Evolutionary conservation across 2,113 vertebrate species (phyloP), one percentile per base, ranked within the genome.

Genomic region (Lampris megalopsis): DNA sequence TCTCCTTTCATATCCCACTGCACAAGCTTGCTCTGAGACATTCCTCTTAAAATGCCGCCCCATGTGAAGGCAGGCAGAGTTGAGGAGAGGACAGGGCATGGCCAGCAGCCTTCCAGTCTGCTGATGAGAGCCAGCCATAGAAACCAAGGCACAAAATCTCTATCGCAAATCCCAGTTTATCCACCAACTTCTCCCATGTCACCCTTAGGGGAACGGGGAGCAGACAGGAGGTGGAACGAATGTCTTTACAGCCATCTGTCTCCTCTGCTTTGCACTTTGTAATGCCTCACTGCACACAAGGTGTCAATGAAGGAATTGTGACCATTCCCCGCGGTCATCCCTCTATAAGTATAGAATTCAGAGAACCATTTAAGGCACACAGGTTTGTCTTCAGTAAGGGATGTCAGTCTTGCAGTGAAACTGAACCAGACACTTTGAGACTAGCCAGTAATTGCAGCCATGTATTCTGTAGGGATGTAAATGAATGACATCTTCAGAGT

Each of bases 201-300:
- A 65, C 77, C 76, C 53, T 59, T 49, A 57, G 58, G 36, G 73
- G 13, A 11, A 40, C 40, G 36, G 9, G 50, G 41, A 35, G 36
- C 36, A 2, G 36, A 38, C 9, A 37, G 57, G 73, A 52, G 66
- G 66, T 70, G 61, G 71, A 70, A 79, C 72, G 40, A 67, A 73
- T 52, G 73, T 50, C 81, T 76, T 84, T 59, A 63, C 40, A 10
- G 64, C 84, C 87, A 86, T 89, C 84, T 89, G 84, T 66, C 79
- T 67, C 61, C 43, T 43, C 41, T 41, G 47, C 58, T 57, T 77
- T 56, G 52, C 73, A 58, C 37, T 63, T 61, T 35, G 63, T 47
- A 10, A 24, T 43, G 68, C 62, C 73, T 77, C 63, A 60, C 63
- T 58, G 38, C 76, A 70, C 67, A 71, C 81, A 36, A 41, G 56